A percentile compares a stretch with the other conserved stretches of the same genome.
These are phyloP conservation scores for Lacerta viridis DNA, from an alignment of 2,797 vertebrate species.

Conservation along the genomic window DNA sequence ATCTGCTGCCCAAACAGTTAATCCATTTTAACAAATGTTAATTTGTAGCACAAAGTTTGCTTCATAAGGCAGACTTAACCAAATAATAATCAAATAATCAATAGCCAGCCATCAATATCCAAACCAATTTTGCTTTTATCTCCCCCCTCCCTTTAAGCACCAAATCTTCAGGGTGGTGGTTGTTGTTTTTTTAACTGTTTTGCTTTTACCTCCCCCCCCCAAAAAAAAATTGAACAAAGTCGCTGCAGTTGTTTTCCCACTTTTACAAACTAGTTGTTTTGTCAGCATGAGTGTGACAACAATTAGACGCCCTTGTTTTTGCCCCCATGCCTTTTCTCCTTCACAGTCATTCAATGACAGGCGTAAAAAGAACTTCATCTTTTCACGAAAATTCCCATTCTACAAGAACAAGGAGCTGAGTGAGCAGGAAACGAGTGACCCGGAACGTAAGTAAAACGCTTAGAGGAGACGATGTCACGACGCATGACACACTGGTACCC, in stretches of 20 bases:
- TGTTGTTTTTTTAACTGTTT: too few species aligned
- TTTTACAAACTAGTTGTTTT: slow-evolving; percentile 88
- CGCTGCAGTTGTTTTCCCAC: slow-evolving; percentile 86
- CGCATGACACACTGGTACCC: slow-evolving; percentile 76
- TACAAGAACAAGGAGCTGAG: slow-evolving; percentile 99
- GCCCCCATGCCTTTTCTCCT: slow-evolving; percentile 96
- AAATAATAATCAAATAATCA: not conserved
- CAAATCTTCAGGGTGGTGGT: not conserved
- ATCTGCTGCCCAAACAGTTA: not conserved
- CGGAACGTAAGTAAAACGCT: slow-evolving; percentile 95
- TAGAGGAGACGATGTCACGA: slow-evolving; percentile 82
- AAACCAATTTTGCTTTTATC: too few species aligned
- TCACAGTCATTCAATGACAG: slow-evolving; percentile 99
- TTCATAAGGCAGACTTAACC: not conserved
- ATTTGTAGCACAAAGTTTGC: not conserved
- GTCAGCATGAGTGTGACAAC: slow-evolving; percentile 97
- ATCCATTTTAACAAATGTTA: not conserved
- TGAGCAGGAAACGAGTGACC: slow-evolving; percentile 97
- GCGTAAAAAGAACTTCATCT: slow-evolving; percentile 99
- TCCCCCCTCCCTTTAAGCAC: too few species aligned
- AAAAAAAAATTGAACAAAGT: slow-evolving; percentile 58
- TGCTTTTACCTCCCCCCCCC: not conserved
- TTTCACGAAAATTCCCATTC: slow-evolving; percentile 99
- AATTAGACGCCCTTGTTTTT: slow-evolving; percentile 94
- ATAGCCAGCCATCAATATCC: too few species aligned